phyloP scores from a whole-genome alignment of 2,797 vertebrate genomes.

The Coregonus ussuriensis region DNA sequence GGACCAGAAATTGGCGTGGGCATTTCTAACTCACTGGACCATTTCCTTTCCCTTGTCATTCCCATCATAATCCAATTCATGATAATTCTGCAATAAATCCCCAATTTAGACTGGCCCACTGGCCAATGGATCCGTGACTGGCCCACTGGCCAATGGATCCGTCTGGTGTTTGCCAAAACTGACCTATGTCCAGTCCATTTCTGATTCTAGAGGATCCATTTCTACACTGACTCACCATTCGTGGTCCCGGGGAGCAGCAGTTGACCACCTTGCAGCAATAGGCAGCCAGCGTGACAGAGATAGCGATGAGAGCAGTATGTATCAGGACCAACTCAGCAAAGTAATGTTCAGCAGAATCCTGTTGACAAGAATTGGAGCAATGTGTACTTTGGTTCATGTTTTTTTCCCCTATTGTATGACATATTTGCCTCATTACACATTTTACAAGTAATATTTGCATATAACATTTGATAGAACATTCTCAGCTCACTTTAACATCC shows the following conservation, averaged over 20 bases:
- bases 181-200: neutral
- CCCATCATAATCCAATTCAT: neutral
- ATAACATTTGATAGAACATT: neutral
- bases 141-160: neutral
- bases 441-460: neutral
- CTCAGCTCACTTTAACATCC: no score
- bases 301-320: constrained; percentile 49
- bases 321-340: constrained; percentile 35
- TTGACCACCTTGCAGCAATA: constrained; percentile 72
- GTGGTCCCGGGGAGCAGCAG: constrained; percentile 61
- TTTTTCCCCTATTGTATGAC: neutral
- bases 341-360: constrained; percentile 40
- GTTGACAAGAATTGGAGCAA: neutral
- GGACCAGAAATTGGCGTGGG: no score
- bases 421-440: neutral
- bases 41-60: no score
- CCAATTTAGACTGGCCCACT: neutral
- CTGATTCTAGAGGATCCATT: neutral
- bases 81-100: neutral
- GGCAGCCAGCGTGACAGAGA: constrained; percentile 63
- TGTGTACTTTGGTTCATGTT: neutral
- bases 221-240: constrained; percentile 56
- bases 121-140: neutral
- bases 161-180: neutral
- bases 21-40: no score